Evolutionary conservation across 2,113 vertebrate genomes (phyloP), one percentile per base, ranked within the genome.

Genomic region (Onychostruthus taczanowskii): DNA sequence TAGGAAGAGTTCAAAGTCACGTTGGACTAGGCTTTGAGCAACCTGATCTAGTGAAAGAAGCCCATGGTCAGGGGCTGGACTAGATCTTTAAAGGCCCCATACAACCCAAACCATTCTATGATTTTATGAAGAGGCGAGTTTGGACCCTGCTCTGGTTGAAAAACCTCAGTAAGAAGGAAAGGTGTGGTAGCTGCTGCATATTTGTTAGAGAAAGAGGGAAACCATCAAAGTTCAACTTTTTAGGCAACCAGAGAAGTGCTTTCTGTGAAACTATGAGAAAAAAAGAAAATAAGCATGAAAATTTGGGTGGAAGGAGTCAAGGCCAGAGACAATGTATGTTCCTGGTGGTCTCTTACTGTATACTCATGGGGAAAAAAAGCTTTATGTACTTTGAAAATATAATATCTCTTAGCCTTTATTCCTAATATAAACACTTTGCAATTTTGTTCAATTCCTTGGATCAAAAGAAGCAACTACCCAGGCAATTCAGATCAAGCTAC

Each of bases 341-440:
- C 10, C 43, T 74, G 22, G 14, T 39, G 5, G 12, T 52, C 8
- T 75, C 31, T 75, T 72, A 33, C 20, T 56, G 7, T 41, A n/a
- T 0, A 2, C 14, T 76, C 16, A 39, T 4, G 9, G 4, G 1
- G 4, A 69, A 79, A 85, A 72, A 37, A 16, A 2, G 1, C 44
- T 84, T 80, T 62, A 21, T 5, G 4, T 18, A 35, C 46, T 76
- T 59, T 24, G 46, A 53, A 78, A 85, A 70, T 44, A 74, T 39
- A 2, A 35, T 31, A 73, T 2, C 3, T 37, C 14, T 73, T 26
- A 43, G 4, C 31, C 58, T 84, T 87, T 58, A n/a, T 69, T 66
- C 27, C 18, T 62, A 62, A 6, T 37, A 75, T 66, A 90, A 92
- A 50, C 17, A 47, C 2, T 75, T 62, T 28, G 11, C 7, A 39